A percentile compares a stretch with the other conserved stretches of the same genome.
Conservation (phyloP, 2,797 vertebrate species). For the Echiichthys vipera region DNA sequence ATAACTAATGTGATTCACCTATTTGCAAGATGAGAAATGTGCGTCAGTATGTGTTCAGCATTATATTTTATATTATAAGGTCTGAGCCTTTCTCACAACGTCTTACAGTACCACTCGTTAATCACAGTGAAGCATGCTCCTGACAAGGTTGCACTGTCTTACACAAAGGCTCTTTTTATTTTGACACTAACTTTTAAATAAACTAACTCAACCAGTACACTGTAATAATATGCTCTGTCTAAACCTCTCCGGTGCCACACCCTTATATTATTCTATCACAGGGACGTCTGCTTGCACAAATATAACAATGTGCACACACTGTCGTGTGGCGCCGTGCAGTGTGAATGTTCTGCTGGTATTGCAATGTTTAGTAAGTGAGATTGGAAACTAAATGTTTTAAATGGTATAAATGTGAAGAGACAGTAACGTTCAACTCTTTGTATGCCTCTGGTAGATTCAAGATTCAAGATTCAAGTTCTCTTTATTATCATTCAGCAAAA, state of each 20-base stretch:
- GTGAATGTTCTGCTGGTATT: not conserved
- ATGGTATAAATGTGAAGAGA: not conserved
- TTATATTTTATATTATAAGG: not conserved
- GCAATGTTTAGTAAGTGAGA: not conserved
- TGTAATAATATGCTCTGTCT: not conserved
- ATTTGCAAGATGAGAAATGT: not conserved
- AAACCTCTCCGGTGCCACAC: slow-evolving; percentile 18
- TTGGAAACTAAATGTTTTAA: not conserved
- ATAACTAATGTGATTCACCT: not conserved
- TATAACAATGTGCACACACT: not conserved
- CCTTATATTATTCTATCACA: not conserved
- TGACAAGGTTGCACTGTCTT: not conserved
- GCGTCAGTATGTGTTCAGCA: not conserved
- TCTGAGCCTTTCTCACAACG: not conserved
- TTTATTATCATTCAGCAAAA: too few species aligned
- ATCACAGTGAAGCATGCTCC: not conserved
- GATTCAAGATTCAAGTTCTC: too few species aligned
- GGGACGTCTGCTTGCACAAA: not conserved
- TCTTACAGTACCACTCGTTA: not conserved
- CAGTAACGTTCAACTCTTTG: not conserved
- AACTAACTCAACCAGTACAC: not conserved
- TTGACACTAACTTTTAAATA: not conserved
- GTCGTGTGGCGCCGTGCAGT: rapidly evolving
- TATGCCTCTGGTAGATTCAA: not conserved
- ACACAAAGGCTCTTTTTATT: not conserved